Evolutionary conservation across 1,140 invertebrate species (phyloP).

Genomic region (Cotesia typhae): DNA sequence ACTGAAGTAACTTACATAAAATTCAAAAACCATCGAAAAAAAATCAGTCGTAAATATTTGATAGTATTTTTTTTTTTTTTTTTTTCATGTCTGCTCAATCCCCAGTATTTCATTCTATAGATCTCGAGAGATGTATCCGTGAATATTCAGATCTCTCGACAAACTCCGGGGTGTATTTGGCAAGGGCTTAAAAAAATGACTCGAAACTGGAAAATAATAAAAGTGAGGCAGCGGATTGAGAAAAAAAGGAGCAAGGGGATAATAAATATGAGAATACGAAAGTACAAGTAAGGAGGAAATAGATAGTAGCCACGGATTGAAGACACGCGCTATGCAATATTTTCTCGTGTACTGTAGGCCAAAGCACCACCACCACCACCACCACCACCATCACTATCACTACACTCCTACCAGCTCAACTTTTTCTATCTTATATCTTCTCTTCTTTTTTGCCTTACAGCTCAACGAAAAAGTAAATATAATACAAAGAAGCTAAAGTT

Average conservation of each 20-base stretch:
- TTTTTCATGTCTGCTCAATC: too few species aligned
- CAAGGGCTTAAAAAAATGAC: not conserved
- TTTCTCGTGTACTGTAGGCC: conserved; percentile 51
- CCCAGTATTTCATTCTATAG: too few species aligned
- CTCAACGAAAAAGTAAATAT: conserved; percentile 23
- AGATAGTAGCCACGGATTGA: conserved; percentile 46
- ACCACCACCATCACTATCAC: too few species aligned
- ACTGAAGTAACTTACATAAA: too few species aligned
- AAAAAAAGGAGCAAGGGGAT: conserved; percentile 10
- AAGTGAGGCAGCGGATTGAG: conserved; percentile 11
- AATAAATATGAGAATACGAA: conserved; percentile 16
- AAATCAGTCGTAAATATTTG: too few species aligned
- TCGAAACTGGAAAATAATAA: conserved; percentile 2
- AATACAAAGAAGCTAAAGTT: conserved; percentile 16
- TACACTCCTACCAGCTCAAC: too few species aligned
- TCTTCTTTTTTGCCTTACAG: too few species aligned
- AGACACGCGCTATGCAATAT: conserved; percentile 50
- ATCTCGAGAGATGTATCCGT: conserved; percentile 1
- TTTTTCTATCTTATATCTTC: too few species aligned
- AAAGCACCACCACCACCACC: conserved; percentile 19
- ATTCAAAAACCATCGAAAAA: too few species aligned
- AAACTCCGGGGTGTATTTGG: conserved; percentile 10
- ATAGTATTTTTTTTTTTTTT: too few species aligned
- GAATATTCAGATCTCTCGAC: conserved; percentile 24
- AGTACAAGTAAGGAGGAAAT: conserved; percentile 14